Percentiles rank a stretch among this genome's conserved stretches.
phyloP scores from a whole-genome alignment of 1,140 invertebrate genomes.

The Scaptomyza hsui region DNA sequence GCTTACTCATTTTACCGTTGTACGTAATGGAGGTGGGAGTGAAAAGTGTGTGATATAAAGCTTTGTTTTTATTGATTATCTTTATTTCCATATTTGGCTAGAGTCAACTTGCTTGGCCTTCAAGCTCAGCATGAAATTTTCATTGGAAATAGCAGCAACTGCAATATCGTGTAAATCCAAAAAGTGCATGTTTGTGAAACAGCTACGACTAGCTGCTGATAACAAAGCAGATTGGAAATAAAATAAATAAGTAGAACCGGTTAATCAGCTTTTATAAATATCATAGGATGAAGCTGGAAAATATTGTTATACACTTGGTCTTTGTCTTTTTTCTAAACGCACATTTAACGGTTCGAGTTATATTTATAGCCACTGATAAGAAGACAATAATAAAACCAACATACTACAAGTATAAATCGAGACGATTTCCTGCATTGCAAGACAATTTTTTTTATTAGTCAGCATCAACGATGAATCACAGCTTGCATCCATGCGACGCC shows the following conservation, averaged over 20 bases:
- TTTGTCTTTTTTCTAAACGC: neutral
- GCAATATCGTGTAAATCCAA: neutral
- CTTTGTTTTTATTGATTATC: slow-evolving; percentile 11
- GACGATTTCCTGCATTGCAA: neutral
- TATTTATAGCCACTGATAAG: slow-evolving; percentile 17
- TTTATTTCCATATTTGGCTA: slow-evolving; percentile 13
- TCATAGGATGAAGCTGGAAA: neutral
- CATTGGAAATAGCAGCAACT: slow-evolving; percentile 5
- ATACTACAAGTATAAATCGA: neutral
- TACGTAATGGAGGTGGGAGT: slow-evolving; percentile 7
- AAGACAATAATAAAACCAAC: neutral
- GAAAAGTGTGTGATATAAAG: slow-evolving; percentile 27
- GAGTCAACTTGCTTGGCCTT: slow-evolving; percentile 9
- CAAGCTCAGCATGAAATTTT: neutral
- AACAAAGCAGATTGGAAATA: slow-evolving; percentile 29
- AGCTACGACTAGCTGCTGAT: slow-evolving; percentile 23
- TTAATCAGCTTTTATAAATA: slow-evolving; percentile 25
- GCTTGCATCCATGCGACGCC: slow-evolving; percentile 12
- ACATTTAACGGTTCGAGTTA: neutral
- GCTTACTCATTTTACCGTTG: slow-evolving; percentile 58
- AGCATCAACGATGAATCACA: slow-evolving; percentile 21
- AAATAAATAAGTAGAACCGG: slow-evolving; percentile 26
- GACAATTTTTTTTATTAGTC: slow-evolving; percentile 3
- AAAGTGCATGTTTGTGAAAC: neutral
- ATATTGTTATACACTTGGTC: neutral